Percentiles rank a stretch among this genome's conserved stretches.
Evolutionary conservation across 2,113 vertebrate genomes (phyloP).

Genomic region (Lagopus muta): DNA sequence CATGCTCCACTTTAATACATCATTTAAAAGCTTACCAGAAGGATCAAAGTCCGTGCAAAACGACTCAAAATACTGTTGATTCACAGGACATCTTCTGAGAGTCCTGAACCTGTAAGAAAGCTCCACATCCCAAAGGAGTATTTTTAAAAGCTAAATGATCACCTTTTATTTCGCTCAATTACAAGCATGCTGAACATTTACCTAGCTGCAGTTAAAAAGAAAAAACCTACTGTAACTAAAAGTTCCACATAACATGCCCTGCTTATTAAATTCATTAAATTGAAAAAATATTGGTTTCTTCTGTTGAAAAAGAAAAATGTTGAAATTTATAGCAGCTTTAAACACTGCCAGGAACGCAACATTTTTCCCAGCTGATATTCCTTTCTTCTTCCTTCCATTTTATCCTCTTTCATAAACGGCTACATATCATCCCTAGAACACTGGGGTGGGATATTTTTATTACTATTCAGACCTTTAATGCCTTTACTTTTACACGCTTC

Average conservation of each 20-base stretch:
- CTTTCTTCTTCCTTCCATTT: not conserved
- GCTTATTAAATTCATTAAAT: not conserved
- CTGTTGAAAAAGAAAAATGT: not conserved
- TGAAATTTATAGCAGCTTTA: not conserved
- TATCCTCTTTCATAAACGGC: not conserved
- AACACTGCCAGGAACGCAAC: not conserved
- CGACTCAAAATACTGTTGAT: conserved; percentile 47
- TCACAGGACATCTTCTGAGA: conserved; percentile 26
- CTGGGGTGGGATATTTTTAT: not conserved
- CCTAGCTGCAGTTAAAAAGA: not conserved
- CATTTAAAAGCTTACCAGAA: conserved; percentile 46
- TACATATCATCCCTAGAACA: not conserved
- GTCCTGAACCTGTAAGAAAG: conserved; percentile 23
- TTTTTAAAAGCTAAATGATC: conserved; percentile 31
- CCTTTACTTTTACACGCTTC: conserved; percentile 36
- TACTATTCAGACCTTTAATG: not conserved
- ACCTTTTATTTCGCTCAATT: not conserved
- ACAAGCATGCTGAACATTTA: not conserved
- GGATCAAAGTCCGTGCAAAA: conserved; percentile 40
- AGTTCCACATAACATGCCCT: not conserved
- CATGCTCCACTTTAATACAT: conserved; percentile 14
- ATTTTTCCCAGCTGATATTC: not conserved
- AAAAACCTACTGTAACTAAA: not conserved
- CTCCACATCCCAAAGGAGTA: not conserved
- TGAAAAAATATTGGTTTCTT: not conserved